Conservation (phyloP, 1,140 invertebrate genomes). For the Listronotus bonariensis region DNA sequence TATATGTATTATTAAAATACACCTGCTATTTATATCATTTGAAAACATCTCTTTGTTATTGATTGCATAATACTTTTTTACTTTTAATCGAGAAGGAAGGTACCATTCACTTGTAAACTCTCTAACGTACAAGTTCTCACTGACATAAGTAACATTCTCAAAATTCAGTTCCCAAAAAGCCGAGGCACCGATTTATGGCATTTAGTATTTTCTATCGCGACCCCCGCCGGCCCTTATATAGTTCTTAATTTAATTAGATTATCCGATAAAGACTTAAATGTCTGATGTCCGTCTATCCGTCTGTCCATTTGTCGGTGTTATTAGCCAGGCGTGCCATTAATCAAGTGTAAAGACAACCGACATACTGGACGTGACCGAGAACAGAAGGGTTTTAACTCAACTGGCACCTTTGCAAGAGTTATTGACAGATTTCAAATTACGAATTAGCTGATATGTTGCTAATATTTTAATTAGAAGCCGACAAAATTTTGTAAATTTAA, state of each 20-base stretch:
- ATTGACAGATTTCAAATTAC: background rate
- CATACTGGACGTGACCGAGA: slow-evolving; percentile 28
- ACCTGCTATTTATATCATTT: too few species aligned
- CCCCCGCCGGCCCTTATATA: slow-evolving; percentile 20
- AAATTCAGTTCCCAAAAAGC: slow-evolving; percentile 23
- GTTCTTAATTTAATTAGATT: slow-evolving; percentile 34
- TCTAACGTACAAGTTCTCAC: slow-evolving; percentile 12
- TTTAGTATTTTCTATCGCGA: slow-evolving; percentile 27
- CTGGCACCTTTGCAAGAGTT: background rate
- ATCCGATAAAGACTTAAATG: slow-evolving; percentile 27
- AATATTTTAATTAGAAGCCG: too few species aligned
- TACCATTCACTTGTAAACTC: background rate
- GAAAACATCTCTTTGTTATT: too few species aligned
- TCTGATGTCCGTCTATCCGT: slow-evolving; percentile 20
- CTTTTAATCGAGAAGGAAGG: too few species aligned
- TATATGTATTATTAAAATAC: too few species aligned
- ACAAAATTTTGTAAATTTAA: too few species aligned
- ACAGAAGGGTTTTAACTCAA: slow-evolving; percentile 10
- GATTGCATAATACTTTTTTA: too few species aligned
- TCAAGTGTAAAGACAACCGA: slow-evolving; percentile 27
- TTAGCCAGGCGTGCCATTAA: slow-evolving; percentile 30
- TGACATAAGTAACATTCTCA: slow-evolving; percentile 30
- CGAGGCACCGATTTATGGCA: slow-evolving; percentile 18
- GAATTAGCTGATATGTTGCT: background rate
- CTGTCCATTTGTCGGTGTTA: slow-evolving; percentile 27